Evolutionary conservation across 2,888 invertebrate genomes (phyloP).

Genomic region (Tenthredo livida): DNA sequence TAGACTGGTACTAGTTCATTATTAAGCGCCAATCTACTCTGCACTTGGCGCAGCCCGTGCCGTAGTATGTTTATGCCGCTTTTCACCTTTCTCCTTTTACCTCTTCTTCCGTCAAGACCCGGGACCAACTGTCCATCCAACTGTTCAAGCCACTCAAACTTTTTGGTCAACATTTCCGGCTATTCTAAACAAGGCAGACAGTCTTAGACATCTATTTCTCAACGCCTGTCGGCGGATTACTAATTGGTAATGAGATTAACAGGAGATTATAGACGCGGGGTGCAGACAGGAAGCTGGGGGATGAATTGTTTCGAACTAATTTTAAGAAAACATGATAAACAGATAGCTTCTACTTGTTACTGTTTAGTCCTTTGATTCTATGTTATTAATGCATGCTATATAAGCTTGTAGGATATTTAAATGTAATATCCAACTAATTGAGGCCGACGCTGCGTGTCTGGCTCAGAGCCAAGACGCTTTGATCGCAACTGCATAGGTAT

Average conservation of each 20-base stretch:
- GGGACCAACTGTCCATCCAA: constrained; percentile 50
- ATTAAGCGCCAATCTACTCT: constrained; percentile 14
- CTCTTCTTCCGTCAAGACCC: not conserved
- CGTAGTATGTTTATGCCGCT: not conserved
- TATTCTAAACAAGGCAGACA: constrained; percentile 30
- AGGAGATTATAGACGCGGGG: not conserved
- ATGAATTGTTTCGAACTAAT: not conserved
- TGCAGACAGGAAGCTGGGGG: not conserved
- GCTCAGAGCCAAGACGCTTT: constrained; percentile 69
- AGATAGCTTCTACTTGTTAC: not conserved
- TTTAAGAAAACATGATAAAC: not conserved
- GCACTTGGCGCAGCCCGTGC: not conserved
- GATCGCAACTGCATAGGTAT: constrained; percentile 61
- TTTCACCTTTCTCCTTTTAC: constrained; percentile 8
- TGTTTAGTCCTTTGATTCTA: constrained; percentile 31
- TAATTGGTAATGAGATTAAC: constrained; percentile 39
- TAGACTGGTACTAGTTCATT: constrained; percentile 1
- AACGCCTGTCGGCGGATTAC: constrained; percentile 24
- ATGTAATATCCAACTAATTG: constrained; percentile 71
- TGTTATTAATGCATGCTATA: constrained; percentile 62
- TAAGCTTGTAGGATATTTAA: constrained; percentile 64
- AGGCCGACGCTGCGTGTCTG: constrained; percentile 71
- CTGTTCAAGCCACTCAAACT: constrained; percentile 50
- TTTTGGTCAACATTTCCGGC: constrained; percentile 45
- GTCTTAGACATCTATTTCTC: constrained; percentile 35